Evolutionary conservation across 1,140 invertebrate species (phyloP), one percentile per base, ranked within the genome.

Genomic region (Drosophila oshimai): DNA sequence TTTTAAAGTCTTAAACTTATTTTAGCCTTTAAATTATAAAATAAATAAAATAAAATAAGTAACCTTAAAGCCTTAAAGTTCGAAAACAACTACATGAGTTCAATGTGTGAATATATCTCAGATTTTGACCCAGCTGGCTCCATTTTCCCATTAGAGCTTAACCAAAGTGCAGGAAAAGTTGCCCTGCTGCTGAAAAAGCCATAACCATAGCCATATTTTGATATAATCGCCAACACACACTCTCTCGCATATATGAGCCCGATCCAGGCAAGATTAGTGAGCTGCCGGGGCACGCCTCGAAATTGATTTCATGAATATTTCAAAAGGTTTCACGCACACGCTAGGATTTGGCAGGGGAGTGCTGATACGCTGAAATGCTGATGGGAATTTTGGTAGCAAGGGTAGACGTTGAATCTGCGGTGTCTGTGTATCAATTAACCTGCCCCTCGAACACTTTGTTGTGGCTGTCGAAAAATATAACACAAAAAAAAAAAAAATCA

Each of bases 281-380:
- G 60, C 61, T 39, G 44, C 45, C 34, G 44, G 57, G 53, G 34
- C 42, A 31, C 60, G 62, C 57, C 57, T 33, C 53, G 29, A 86
- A 86, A 86, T 86, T 86, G 81, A 86, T 86, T 86, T 76, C 80
- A 86, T 86, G 77, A 86, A 86, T 86, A 86, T 86, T 86, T 86
- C 81, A 86, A 86, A 86, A 86, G 80, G 71, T 64, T 86, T 72
- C 64, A 45, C 49, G 64, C 70, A 71, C 37, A 53, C 34, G 45
- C 39, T 46, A 67, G 41, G 18, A 34, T 33, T 17, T 18, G 20
- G n/a, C 13, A n/a, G 17, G 34, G 34, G 17, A 20, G 12, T 7
- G 24, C 6, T n/a, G n/a, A n/a, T n/a, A n/a, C n/a, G n/a, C n/a
- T n/a, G n/a, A n/a, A n/a, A n/a, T n/a, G n/a, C n/a, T 6, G 18